Evolutionary conservation across 1,140 invertebrate species (phyloP).

Genomic region (Microplitis demolitor): DNA sequence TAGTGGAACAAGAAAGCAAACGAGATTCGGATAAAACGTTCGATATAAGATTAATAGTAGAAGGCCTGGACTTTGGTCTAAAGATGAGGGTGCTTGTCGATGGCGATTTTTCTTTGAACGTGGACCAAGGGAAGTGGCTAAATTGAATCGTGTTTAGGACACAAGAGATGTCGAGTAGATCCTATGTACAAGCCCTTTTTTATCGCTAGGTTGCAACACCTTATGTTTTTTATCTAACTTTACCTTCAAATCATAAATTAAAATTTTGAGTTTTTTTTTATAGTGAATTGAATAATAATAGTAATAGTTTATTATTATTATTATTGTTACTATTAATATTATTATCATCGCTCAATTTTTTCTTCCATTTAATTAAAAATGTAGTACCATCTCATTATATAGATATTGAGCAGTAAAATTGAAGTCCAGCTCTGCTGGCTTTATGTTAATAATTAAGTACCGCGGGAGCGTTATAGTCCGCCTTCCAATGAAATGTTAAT

Average conservation of each 20-base stretch:
- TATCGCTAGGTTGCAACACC: conserved; percentile 29
- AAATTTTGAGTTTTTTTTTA: not conserved
- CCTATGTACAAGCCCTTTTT: conserved; percentile 36
- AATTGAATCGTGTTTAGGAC: conserved; percentile 63
- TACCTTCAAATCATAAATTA: conserved; percentile 5
- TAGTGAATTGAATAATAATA: not conserved
- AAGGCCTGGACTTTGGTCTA: conserved; percentile 30
- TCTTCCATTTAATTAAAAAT: too few species aligned
- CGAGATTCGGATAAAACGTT: conserved; percentile 56
- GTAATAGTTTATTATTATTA: too few species aligned
- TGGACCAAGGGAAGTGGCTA: conserved; percentile 56
- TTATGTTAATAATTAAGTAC: too few species aligned
- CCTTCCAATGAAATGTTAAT: conserved; percentile 44
- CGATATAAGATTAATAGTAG: conserved; percentile 64
- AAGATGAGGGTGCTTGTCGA: conserved; percentile 45
- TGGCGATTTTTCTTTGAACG: conserved; percentile 62
- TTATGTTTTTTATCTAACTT: conserved; percentile 20
- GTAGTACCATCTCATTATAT: too few species aligned
- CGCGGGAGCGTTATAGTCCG: too few species aligned
- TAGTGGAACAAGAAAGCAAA: conserved; percentile 21
- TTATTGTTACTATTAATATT: too few species aligned
- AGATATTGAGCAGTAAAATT: not conserved
- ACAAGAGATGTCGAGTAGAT: conserved; percentile 37
- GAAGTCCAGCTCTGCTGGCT: not conserved
- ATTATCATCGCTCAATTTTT: too few species aligned